A percentile compares a stretch with the other conserved stretches of the same genome.
These are phyloP conservation scores for Drosophila kanekoi DNA, from an alignment of 2,888 invertebrate species.

Conservation along the genomic window DNA sequence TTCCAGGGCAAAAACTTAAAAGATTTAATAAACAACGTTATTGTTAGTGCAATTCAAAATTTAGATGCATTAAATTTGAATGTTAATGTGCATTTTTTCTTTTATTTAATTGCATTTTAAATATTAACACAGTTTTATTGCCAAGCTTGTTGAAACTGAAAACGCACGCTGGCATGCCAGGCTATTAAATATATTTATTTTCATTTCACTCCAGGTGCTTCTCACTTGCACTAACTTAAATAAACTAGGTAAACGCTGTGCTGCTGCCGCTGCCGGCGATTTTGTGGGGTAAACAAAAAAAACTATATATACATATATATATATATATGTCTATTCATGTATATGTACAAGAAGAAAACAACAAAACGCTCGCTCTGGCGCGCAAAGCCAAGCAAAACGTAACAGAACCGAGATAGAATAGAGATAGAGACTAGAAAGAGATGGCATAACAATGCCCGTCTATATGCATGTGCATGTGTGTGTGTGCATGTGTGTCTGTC, in stretches of 20 bases:
- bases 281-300: slow-evolving; percentile 62
- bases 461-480: slow-evolving; percentile 12
- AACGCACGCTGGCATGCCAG: slow-evolving; percentile 15
- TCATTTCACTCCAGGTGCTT: slow-evolving; percentile 45
- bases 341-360: slow-evolving; percentile 18
- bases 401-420: slow-evolving; percentile 36
- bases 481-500: background rate
- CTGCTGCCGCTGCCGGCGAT: slow-evolving; percentile 47
- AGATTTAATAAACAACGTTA: no score
- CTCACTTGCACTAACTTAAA: slow-evolving; percentile 38
- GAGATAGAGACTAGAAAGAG: slow-evolving; percentile 34
- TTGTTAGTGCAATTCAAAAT: no score
- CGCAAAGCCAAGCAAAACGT: slow-evolving; percentile 65
- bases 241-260: slow-evolving; percentile 32
- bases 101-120: slow-evolving; percentile 14
- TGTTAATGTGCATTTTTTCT: background rate
- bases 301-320: slow-evolving; percentile 13
- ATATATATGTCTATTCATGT: slow-evolving; percentile 11
- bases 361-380: slow-evolving; percentile 49
- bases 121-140: slow-evolving; percentile 18
- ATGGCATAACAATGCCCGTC: slow-evolving; percentile 49
- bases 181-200: slow-evolving; percentile 49
- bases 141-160: background rate
- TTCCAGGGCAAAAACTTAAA: background rate
- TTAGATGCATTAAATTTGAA: background rate